Percentiles rank a stretch among this genome's conserved stretches.
Conservation (phyloP, 2,888 invertebrate genomes). For the Acrobeloides nanus region DNA sequence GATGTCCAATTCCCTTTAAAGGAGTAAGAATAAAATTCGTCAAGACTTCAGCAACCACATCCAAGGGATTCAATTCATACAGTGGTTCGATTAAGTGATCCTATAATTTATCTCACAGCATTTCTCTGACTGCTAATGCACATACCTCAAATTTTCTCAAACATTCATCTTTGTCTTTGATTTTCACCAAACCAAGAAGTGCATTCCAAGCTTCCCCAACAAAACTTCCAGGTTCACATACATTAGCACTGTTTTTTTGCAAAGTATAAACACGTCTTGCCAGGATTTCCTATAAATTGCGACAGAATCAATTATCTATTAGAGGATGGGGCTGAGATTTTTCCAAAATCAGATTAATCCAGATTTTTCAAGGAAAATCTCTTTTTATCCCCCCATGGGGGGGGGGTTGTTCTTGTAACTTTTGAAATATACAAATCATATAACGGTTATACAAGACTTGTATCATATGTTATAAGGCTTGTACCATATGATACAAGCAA, state of each 20-base stretch:
- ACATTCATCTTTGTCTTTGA: constrained; percentile 25
- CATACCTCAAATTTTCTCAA: constrained; percentile 22
- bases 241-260: neutral
- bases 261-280: constrained; percentile 4
- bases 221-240: constrained; percentile 7
- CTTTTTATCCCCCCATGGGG: too few relatives aligned
- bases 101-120: constrained; percentile 11
- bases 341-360: too few relatives aligned
- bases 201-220: constrained; percentile 19
- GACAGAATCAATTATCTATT: constrained; percentile 1
- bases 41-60: constrained; percentile 24
- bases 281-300: constrained; percentile 19
- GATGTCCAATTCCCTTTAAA: constrained; percentile 19
- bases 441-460: too few relatives aligned
- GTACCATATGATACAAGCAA: too few relatives aligned
- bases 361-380: too few relatives aligned
- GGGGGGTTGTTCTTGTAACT: too few relatives aligned
- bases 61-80: constrained; percentile 21
- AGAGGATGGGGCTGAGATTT: too few relatives aligned
- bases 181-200: constrained; percentile 20
- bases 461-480: too few relatives aligned
- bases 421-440: too few relatives aligned
- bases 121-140: neutral
- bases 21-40: constrained; percentile 25
- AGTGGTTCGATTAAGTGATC: constrained; percentile 25